phyloP scores from a whole-genome alignment of 2,113 vertebrate species.

The Cervus canadensis region DNA sequence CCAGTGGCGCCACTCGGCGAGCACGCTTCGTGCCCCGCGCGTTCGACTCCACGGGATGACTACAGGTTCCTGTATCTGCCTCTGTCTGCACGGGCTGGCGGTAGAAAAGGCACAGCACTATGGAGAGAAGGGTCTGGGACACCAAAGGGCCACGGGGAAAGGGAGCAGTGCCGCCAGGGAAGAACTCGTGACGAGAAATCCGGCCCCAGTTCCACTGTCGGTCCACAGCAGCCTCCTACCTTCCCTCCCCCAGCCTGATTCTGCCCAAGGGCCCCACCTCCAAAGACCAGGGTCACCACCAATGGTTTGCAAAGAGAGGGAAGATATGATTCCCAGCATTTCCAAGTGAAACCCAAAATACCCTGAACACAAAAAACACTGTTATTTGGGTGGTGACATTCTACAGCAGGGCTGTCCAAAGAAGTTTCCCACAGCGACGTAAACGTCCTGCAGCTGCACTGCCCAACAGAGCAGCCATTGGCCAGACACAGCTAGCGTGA shows the following conservation, averaged over 20 bases:
- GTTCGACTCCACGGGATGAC: neutral
- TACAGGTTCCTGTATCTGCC: neutral
- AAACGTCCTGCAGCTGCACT: neutral
- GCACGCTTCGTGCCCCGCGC: neutral
- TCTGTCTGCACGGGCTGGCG: neutral
- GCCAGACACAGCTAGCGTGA: neutral
- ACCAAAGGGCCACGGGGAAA: neutral
- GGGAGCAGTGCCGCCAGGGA: neutral
- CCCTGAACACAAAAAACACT: neutral
- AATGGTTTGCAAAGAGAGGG: neutral
- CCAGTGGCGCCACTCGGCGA: fast-evolving
- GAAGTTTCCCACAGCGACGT: neutral
- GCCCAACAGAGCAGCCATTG: neutral
- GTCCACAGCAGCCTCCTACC: neutral
- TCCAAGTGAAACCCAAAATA: neutral
- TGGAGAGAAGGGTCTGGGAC: neutral
- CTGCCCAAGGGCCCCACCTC: neutral
- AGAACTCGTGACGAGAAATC: neutral
- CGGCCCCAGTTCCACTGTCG: neutral
- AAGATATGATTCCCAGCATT: neutral
- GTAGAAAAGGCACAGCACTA: fast-evolving
- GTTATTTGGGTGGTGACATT: neutral
- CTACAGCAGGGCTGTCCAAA: neutral
- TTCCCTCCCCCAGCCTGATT: neutral
- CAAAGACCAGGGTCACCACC: neutral